Conservation (phyloP, 2,797 vertebrate genomes). For the Pseudochirops cupreus region DNA sequence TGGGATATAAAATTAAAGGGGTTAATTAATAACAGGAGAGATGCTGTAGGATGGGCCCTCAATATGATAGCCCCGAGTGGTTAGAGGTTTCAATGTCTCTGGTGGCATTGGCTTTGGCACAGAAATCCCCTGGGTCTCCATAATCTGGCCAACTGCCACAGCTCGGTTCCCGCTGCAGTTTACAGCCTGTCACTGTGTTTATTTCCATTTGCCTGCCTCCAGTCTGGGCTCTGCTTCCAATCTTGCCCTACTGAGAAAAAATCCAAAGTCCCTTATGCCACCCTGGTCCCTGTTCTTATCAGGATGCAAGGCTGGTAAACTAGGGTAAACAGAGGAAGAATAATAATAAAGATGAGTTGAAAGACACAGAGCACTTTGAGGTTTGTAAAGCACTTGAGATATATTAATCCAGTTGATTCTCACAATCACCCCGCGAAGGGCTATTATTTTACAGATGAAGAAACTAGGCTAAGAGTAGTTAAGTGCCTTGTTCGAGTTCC, state of each 20-base stretch:
- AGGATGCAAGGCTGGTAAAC: background rate
- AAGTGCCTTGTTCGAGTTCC: background rate
- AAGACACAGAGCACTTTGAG: background rate
- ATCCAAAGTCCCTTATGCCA: background rate
- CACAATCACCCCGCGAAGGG: background rate
- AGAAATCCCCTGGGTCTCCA: background rate
- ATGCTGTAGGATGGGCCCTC: slow-evolving; percentile 34
- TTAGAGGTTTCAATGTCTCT: background rate
- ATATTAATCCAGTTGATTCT: background rate
- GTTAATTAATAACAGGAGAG: slow-evolving; percentile 31
- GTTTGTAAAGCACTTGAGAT: background rate
- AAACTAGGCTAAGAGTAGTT: background rate
- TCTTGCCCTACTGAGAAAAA: slow-evolving; percentile 20
- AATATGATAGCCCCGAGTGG: slow-evolving; percentile 1
- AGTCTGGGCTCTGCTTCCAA: background rate
- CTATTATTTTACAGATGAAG: background rate
- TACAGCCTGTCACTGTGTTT: background rate
- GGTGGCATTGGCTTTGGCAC: background rate
- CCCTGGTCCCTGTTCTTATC: background rate
- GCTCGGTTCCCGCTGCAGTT: accelerated
- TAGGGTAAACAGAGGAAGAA: background rate
- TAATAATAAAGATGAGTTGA: background rate
- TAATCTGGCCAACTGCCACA: slow-evolving; percentile 1
- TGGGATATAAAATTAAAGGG: slow-evolving; percentile 64
- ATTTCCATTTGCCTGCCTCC: background rate